Evolutionary conservation across 1,140 invertebrate genomes (phyloP).

Genomic region (Aphelinus certus): DNA sequence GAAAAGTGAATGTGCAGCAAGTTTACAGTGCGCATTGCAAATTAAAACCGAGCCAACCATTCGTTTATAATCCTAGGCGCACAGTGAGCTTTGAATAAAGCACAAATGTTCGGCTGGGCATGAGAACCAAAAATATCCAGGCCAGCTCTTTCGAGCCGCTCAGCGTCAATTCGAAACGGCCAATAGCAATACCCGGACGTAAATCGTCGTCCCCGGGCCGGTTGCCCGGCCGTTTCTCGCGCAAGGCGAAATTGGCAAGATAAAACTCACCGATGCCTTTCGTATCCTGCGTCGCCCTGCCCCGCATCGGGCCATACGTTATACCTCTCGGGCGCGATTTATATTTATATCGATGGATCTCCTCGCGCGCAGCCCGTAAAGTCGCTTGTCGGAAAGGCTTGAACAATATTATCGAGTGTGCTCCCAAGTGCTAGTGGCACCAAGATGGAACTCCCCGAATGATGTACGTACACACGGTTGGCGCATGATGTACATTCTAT

Average conservation of each 20-base stretch:
- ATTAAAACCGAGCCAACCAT: too few species aligned
- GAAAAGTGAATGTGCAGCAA: too few species aligned
- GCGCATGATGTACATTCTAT: too few species aligned
- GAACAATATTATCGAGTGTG: neutral
- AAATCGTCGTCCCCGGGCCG: constrained; percentile 12
- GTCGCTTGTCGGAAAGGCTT: neutral
- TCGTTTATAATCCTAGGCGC: too few species aligned
- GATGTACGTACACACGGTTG: too few species aligned
- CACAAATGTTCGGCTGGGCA: neutral
- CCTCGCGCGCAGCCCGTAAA: neutral
- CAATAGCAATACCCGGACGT: neutral
- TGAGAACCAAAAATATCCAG: constrained; percentile 21
- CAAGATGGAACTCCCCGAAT: too few species aligned
- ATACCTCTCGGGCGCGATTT: too few species aligned
- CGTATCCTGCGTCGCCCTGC: neutral
- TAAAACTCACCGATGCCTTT: constrained; percentile 1
- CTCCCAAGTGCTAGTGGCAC: neutral
- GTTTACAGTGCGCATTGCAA: too few species aligned
- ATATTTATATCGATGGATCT: too few species aligned
- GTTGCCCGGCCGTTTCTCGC: neutral
- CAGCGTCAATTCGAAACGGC: neutral
- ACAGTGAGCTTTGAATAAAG: too few species aligned
- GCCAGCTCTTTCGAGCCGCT: neutral
- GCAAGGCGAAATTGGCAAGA: constrained; percentile 21
- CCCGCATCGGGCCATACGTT: too few species aligned